Conservation (phyloP, 2,113 vertebrate genomes). For the Etia nguti region DNA sequence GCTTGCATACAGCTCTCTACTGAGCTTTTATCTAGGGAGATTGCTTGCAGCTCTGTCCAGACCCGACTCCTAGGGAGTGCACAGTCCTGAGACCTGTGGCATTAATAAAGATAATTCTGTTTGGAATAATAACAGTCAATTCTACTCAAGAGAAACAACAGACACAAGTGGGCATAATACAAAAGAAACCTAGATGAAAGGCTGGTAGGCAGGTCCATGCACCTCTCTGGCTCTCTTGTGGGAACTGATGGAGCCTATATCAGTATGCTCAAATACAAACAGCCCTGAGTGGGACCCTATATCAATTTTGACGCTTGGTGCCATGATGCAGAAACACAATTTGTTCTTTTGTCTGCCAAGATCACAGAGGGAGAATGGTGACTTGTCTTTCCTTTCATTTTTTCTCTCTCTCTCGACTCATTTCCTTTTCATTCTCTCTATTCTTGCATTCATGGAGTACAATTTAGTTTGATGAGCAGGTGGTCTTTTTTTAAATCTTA, state of each 20-base stretch:
- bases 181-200: conserved; percentile 76
- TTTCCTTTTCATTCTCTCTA: conserved; percentile 42
- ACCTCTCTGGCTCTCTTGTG: conserved; percentile 49
- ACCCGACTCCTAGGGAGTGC: conserved; percentile 49
- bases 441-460: conserved; percentile 47
- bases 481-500: conserved; percentile 60
- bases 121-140: conserved; percentile 76
- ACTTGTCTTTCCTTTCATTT: conserved; percentile 50
- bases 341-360: conserved; percentile 68
- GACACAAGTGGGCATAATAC: conserved; percentile 51
- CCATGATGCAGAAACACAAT: conserved; percentile 56
- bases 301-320: conserved; percentile 32
- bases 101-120: conserved; percentile 73
- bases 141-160: conserved; percentile 56
- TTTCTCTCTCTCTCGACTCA: background rate
- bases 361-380: conserved; percentile 63
- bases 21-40: conserved; percentile 76
- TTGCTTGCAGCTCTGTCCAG: conserved; percentile 48
- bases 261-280: conserved; percentile 47
- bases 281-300: conserved; percentile 39
- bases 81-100: conserved; percentile 60
- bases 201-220: conserved; percentile 41
- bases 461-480: conserved; percentile 74
- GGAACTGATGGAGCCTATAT: conserved; percentile 53
- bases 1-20: conserved; percentile 42